These are phyloP conservation scores for Diploscapter pachys DNA, from an alignment of 1,140 invertebrate species.

Conservation along the genomic window DNA sequence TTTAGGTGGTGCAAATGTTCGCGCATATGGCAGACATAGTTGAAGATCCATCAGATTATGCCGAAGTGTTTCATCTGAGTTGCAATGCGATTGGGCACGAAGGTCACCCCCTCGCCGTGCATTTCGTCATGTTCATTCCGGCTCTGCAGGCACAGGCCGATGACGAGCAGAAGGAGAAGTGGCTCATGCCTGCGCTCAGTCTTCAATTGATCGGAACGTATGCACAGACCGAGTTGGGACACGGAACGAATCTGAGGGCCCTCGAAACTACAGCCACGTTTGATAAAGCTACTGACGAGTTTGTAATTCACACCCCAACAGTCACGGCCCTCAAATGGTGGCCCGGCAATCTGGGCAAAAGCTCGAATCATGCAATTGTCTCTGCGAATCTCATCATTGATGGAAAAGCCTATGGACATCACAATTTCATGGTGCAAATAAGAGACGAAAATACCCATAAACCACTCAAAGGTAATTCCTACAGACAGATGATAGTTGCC, in stretches of 20 bases:
- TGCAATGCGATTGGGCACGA: constrained; percentile 25
- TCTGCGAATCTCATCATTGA: constrained; percentile 80
- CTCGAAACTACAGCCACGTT: constrained; percentile 85
- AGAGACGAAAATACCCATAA: constrained; percentile 78
- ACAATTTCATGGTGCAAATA: constrained; percentile 85
- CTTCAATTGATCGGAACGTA: constrained; percentile 84
- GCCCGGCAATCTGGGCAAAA: constrained; percentile 69
- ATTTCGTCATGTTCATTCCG: constrained; percentile 26
- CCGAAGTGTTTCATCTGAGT: constrained; percentile 9
- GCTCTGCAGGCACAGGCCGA: constrained; percentile 44
- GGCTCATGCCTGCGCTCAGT: constrained; percentile 76
- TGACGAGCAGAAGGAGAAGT: constrained; percentile 77
- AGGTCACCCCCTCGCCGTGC: constrained; percentile 23
- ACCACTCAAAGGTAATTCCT: constrained; percentile 64
- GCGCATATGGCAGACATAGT: constrained; percentile 1
- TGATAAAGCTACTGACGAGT: constrained; percentile 76
- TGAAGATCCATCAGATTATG: not conserved
- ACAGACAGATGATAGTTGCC: not conserved
- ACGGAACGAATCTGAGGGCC: constrained; percentile 83
- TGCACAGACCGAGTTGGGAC: constrained; percentile 87
- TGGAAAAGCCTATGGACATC: constrained; percentile 78
- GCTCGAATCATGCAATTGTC: constrained; percentile 79
- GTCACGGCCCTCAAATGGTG: constrained; percentile 81
- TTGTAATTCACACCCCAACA: constrained; percentile 79
- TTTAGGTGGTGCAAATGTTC: constrained; percentile 11